Evolutionary conservation across 2,113 vertebrate genomes (phyloP).

Genomic region (Pampusana beccarii): DNA sequence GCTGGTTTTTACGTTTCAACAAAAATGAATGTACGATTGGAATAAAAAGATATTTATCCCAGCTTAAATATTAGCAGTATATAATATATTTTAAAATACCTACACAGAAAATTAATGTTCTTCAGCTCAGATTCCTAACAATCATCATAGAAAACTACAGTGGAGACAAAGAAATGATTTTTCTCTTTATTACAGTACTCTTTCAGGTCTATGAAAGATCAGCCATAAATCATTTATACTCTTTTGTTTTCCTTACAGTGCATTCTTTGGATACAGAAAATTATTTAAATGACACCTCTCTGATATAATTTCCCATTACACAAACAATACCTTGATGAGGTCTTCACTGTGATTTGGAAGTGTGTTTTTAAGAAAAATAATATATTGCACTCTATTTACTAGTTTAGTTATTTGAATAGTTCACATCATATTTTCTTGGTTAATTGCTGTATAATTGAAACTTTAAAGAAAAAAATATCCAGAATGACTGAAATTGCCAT

Average conservation of each 20-base stretch:
- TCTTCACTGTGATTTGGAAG: conserved; percentile 43
- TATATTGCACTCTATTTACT: conserved; percentile 49
- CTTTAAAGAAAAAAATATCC: background rate
- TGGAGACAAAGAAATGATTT: background rate
- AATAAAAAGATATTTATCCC: conserved; percentile 23
- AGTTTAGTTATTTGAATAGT: conserved; percentile 67
- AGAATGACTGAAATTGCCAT: conserved; percentile 10
- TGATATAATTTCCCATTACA: background rate
- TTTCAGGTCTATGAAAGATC: background rate
- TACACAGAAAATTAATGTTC: conserved; percentile 6
- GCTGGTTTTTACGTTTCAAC: conserved; percentile 52
- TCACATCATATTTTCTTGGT: conserved; percentile 52
- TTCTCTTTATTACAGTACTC: background rate
- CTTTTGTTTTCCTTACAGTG: background rate
- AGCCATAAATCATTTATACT: background rate
- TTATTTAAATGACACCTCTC: background rate
- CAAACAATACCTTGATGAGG: conserved; percentile 37
- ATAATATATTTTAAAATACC: conserved; percentile 10
- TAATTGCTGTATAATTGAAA: conserved; percentile 66
- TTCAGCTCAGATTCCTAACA: background rate
- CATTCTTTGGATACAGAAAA: background rate
- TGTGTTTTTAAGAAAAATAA: conserved; percentile 37
- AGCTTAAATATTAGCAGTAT: background rate
- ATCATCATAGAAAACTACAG: background rate
- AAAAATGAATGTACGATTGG: conserved; percentile 9